Evolutionary conservation across 2,888 invertebrate genomes (phyloP), one percentile per base, ranked within the genome.

Genomic region (Fragum fragum): DNA sequence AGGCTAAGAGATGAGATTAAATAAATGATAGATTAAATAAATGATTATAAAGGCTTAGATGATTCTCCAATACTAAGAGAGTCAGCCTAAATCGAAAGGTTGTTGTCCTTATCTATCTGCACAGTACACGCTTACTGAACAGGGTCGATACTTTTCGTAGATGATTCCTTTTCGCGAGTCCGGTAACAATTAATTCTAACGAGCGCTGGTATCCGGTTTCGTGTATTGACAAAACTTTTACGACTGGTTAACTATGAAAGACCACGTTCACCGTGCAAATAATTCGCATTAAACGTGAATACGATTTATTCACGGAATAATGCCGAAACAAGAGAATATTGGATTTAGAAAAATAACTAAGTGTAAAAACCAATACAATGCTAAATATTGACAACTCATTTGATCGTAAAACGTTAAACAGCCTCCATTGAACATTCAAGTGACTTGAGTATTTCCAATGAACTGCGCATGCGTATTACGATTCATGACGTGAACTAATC

Each of bases 341-440:
- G 47, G 47, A 47, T 47, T 47, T 47, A 47, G 47, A 47, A 47
- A 47, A 47, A 47, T 47, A 47, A 47, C 47, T 47, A 47, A 47
- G 47, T 47, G 47, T 47, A 47, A 47, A 47, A 47, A 47, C 47
- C 47, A 47, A 47, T 47, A 47, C 47, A 47, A 47, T 47, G 14
- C 47, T 47, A 47, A 47, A 47, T 47, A 47, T 47, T 14, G 47
- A 47, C 47, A 47, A 47, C 5, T 47, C n/a, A 47, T 47, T 47
- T 47, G 47, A 47, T 47, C 47, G 47, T n/a, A 47, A 47, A 47
- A 47, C 47, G n/a, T n/a, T 47, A n/a, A 47, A 47, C n/a, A 47
- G n/a, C 14, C n/a, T 1, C 47, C 18, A 18, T 47, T 47, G 5
- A n/a, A 9, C 47, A 47, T 47, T 47, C 47, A 18, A 2, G 47